Base-by-base conservation (phyloP, 2,113 vertebrate species). In the Scortum barcoo region DNA sequence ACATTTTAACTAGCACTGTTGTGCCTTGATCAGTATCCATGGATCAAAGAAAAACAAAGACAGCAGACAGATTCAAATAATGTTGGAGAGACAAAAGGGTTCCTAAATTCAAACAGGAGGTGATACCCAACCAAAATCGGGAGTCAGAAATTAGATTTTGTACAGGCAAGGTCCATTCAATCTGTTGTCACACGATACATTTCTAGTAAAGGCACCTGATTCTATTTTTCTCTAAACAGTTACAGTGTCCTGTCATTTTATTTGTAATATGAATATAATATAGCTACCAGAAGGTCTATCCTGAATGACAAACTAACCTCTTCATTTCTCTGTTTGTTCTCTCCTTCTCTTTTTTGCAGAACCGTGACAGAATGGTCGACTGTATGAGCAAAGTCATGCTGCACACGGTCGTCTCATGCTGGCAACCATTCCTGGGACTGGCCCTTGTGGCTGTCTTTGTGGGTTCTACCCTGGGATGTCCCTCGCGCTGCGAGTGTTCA, bases 401-500 rank as follows among this genome's bases (percentile, higher is more conserved):
- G 97, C 97, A 99, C 96, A 96, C 96, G 85, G 96, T 96, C 92
- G 77, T 95, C 90, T 96, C 97, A 92, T 98, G 95, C 93, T 98
- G 98, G 98, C 97, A 98, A 94, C 96, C 94, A 10, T 95, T 98
- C 95, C 96, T 99, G 93, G 96, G 97, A 95, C 95, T 99, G 95
- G 96, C 96, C 95, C 94, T 99, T 36, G 87, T 98, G 94, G 96
- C 97, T n/a, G 63, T 96, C 91, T 97, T 97, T 77, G 93, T 96
- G 56, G 96, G 96, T 14, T 96, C 96, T 11, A 94, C 96, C 56
- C 91, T 95, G 54, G 97, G 97, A 89, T 99, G 99, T 87, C 99
- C 99, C 0, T 97, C 97, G 38, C 98, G 98, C 83, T 99, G 99
- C 71, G 99, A 99, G 81, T 99, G 99, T 91, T 98, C 97, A 0